Evolutionary conservation across 2,113 vertebrate genomes (phyloP).

Genomic region (Todiramphus saurophagus): DNA sequence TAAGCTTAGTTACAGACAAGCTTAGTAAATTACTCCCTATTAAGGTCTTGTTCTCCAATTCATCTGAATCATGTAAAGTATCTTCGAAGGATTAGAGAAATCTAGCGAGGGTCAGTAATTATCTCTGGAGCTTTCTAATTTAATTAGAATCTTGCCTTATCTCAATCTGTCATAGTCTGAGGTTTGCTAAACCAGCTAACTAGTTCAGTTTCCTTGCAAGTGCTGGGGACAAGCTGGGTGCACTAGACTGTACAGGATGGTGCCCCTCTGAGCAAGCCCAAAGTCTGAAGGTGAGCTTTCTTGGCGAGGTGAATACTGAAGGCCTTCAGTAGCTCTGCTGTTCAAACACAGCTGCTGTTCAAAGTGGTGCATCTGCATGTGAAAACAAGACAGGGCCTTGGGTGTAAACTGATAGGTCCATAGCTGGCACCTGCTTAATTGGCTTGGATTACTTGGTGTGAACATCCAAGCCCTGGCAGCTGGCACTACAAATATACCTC

Average conservation of each 20-base stretch:
- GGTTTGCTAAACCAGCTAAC: background rate
- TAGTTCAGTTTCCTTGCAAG: background rate
- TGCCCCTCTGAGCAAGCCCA: background rate
- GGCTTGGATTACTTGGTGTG: background rate
- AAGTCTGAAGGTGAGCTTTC: background rate
- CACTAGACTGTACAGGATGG: background rate
- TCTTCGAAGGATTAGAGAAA: slow-evolving; percentile 26
- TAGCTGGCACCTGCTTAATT: background rate
- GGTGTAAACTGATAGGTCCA: background rate
- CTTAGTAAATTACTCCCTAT: background rate
- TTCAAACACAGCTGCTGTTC: background rate
- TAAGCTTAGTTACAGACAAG: background rate
- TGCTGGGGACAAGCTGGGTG: background rate
- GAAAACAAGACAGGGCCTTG: background rate
- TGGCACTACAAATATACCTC: background rate
- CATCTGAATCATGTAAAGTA: background rate
- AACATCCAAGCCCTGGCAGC: background rate
- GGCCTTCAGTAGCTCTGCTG: background rate
- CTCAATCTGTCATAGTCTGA: background rate
- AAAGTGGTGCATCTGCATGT: background rate
- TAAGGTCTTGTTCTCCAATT: background rate
- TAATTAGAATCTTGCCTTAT: background rate
- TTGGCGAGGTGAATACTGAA: background rate
- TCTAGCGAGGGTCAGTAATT: background rate
- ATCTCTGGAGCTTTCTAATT: background rate